Evolutionary conservation across 1,140 invertebrate genomes (phyloP).

Genomic region (Tetramorium parvispinum): DNA sequence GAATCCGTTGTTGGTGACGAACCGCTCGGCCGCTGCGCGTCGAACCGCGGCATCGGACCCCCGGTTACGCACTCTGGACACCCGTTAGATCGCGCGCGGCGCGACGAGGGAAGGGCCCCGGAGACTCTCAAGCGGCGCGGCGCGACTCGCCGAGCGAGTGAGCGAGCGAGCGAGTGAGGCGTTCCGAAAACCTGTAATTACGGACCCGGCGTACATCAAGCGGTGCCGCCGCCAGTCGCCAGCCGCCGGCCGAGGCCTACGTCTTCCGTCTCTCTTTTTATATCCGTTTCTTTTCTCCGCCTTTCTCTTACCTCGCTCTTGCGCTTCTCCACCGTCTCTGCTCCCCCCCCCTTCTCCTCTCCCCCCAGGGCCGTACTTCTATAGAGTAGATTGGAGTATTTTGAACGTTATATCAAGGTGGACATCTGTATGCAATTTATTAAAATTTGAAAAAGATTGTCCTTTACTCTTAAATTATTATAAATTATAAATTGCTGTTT

Average conservation of each 20-base stretch:
- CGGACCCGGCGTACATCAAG: slow-evolving; percentile 84
- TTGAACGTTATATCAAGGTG: too few species aligned
- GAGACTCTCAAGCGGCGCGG: slow-evolving; percentile 71
- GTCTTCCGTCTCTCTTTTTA: slow-evolving; percentile 73
- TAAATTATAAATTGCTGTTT: not conserved
- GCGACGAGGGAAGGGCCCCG: slow-evolving; percentile 72
- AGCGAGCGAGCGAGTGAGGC: slow-evolving; percentile 76
- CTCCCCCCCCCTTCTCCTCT: not conserved
- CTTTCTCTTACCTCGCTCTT: slow-evolving; percentile 70
- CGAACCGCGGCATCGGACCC: slow-evolving; percentile 11
- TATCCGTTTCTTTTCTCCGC: slow-evolving; percentile 74
- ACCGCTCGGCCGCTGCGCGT: not conserved
- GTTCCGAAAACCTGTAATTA: slow-evolving; percentile 86
- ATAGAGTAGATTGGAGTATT: not conserved
- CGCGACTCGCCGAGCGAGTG: slow-evolving; percentile 72
- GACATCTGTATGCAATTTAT: not conserved
- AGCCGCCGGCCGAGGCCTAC: slow-evolving; percentile 69
- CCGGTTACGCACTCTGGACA: slow-evolving; percentile 58
- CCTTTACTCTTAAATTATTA: not conserved
- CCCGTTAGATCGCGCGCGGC: slow-evolving; percentile 70
- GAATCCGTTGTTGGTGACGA: not conserved
- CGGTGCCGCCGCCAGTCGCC: slow-evolving; percentile 81
- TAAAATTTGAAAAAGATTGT: not conserved
- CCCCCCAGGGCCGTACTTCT: slow-evolving; percentile 27
- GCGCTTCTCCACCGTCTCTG: slow-evolving; percentile 60